A percentile compares a stretch with the other conserved stretches of the same genome.
phyloP scores from a whole-genome alignment of 2,113 vertebrate species.

The Embiotoca jacksoni region DNA sequence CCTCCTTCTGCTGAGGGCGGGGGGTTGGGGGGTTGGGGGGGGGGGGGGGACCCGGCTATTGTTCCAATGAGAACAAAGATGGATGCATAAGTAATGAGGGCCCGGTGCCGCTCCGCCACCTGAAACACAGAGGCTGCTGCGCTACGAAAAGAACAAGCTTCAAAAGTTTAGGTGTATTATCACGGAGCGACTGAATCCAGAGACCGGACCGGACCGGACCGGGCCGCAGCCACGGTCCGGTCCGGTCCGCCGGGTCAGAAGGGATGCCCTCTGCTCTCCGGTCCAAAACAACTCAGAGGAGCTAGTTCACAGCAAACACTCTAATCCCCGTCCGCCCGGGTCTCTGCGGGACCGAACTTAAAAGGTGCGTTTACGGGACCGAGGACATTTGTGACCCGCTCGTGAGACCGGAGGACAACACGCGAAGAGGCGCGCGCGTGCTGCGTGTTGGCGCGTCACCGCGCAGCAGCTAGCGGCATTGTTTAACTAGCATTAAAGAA shows the following conservation, averaged over 20 bases:
- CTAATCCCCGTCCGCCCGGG: background rate
- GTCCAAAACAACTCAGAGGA: background rate
- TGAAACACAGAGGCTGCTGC: background rate
- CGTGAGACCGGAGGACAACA: background rate
- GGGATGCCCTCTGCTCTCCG: conserved; percentile 25
- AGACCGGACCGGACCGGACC: background rate
- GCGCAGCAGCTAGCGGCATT: conserved; percentile 43
- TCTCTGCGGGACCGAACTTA: background rate
- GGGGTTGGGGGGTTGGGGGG: conserved; percentile 50
- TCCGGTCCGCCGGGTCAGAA: conserved; percentile 8
- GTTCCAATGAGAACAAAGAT: conserved; percentile 85
- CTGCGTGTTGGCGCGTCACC: conserved; percentile 14
- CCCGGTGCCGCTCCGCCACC: conserved; percentile 15
- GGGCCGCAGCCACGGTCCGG: background rate
- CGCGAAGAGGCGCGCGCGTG: background rate
- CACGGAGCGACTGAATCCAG: background rate
- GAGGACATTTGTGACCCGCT: background rate
- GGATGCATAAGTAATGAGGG: conserved; percentile 75
- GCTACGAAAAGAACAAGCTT: background rate
- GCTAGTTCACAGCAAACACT: conserved; percentile 18
- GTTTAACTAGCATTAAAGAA: conserved; percentile 69
- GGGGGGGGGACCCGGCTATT: conserved; percentile 77
- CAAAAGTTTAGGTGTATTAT: background rate
- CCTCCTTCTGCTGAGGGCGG: conserved; percentile 44
- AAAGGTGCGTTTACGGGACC: background rate